Evolutionary conservation across 2,888 invertebrate species (phyloP).

Genomic region (Macrophya annulata): DNA sequence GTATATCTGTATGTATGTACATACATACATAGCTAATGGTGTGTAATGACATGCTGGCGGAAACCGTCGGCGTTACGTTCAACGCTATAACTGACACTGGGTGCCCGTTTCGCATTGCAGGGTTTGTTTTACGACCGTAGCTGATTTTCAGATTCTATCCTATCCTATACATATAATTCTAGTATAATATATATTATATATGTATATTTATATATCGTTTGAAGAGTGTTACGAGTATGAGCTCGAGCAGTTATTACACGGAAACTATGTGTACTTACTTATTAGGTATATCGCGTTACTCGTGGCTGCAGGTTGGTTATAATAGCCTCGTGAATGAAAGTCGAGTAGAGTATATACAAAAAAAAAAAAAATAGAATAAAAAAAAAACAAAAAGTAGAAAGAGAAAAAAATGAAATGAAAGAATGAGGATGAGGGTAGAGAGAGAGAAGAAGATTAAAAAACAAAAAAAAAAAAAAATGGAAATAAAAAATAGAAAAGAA

Average conservation of each 20-base stretch:
- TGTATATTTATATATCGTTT: not conserved
- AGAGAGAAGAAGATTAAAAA: not conserved
- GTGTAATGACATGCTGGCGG: constrained; percentile 40
- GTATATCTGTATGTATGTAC: no score
- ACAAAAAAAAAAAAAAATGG: not conserved
- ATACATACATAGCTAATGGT: not conserved
- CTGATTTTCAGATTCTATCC: not conserved
- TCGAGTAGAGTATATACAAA: constrained; percentile 1
- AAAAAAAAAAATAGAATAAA: not conserved
- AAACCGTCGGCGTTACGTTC: constrained; percentile 40
- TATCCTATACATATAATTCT: no score
- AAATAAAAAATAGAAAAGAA: not conserved
- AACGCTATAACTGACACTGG: constrained; percentile 36
- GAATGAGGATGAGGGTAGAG: not conserved
- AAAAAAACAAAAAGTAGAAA: not conserved
- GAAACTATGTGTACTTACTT: not conserved
- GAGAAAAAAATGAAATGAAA: not conserved
- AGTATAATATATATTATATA: not conserved
- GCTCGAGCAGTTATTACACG: not conserved
- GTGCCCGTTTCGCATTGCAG: constrained; percentile 11
- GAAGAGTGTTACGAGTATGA: no score
- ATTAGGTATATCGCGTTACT: constrained; percentile 10
- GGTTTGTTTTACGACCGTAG: constrained; percentile 20
- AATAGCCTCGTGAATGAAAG: not conserved
- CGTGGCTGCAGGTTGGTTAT: not conserved